Evolutionary conservation across 1,140 invertebrate species (phyloP), one percentile per base, ranked within the genome.

Genomic region (Vollenhovia emeryi): DNA sequence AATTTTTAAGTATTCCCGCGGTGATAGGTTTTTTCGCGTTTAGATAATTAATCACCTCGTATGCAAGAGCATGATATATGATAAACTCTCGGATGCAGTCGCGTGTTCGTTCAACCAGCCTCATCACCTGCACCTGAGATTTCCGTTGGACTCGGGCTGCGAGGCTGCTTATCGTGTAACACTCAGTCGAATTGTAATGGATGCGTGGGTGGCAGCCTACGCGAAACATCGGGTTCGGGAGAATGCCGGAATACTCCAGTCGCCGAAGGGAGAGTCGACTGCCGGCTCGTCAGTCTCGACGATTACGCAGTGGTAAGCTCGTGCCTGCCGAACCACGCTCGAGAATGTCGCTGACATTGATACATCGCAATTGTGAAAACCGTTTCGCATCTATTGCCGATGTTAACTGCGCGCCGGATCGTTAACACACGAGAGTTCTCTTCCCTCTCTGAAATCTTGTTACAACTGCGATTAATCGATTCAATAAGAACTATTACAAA

Each of bases 131-230:
- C 60, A 64, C n/a, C 33, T n/a, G 18, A 30, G 33, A 40, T 36
- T 40, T 33, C 33, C 33, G n/a, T 64, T 36, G n/a, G 33, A 36
- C 33, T n/a, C n/a, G 33, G 2, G 18, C n/a, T 64, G 60, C 33
- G 9, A 64, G 18, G n/a, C n/a, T n/a, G n/a, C n/a, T n/a, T 64
- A 36, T 6, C 33, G 33, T 64, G 30, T n/a, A n/a, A n/a, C n/a
- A n/a, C 30, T 62, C 30, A 40, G n/a, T 11, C 40, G n/a, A 64
- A 64, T 64, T 21, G 33, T 36, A 64, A 64, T 2, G n/a, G n/a
- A 40, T 64, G 33, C 60, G 60, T 40, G n/a, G 60, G 33, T n/a
- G 60, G 40, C 33, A 64, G 33, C 60, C n/a, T 64, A 64, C n/a
- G n/a, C 5, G 4, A n/a, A 64, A 21, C 60, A 40, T 21, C n/a